Evolutionary conservation across 2,888 invertebrate genomes (phyloP).

Genomic region (Pristionchus arcanus): DNA sequence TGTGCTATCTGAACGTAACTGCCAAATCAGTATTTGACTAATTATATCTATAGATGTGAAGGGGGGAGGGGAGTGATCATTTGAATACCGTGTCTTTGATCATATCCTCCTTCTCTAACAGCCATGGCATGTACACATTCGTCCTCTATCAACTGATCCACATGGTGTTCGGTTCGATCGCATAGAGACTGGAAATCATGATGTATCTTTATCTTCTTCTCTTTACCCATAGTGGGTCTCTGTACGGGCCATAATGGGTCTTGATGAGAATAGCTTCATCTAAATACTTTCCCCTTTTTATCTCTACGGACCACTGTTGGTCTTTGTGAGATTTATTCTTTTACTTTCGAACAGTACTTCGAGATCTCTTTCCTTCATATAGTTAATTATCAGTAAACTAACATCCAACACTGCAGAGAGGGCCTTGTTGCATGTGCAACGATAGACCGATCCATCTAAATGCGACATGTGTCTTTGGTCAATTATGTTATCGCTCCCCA

Average conservation of each 20-base stretch:
- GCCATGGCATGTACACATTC: neutral
- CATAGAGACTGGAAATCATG: neutral
- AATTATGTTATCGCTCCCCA: neutral
- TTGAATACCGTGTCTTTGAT: neutral
- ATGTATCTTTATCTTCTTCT: neutral
- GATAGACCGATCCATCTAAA: neutral
- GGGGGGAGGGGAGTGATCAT: neutral
- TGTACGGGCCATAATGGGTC: too few relatives aligned
- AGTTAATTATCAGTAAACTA: neutral
- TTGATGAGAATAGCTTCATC: too few relatives aligned
- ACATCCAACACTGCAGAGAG: neutral
- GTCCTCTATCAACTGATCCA: neutral
- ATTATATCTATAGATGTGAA: too few relatives aligned
- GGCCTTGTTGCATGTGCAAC: neutral
- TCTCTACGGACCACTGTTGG: too few relatives aligned
- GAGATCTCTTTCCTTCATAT: neutral
- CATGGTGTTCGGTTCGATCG: neutral
- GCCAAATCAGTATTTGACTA: too few relatives aligned
- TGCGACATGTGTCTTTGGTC: neutral
- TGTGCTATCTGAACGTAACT: too few relatives aligned
- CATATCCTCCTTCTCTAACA: neutral
- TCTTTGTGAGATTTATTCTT: too few relatives aligned
- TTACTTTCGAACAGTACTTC: neutral
- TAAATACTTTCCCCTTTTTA: too few relatives aligned
- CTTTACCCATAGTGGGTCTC: neutral